phyloP scores from a whole-genome alignment of 2,797 vertebrate species.

The Melopsittacus undulatus region DNA sequence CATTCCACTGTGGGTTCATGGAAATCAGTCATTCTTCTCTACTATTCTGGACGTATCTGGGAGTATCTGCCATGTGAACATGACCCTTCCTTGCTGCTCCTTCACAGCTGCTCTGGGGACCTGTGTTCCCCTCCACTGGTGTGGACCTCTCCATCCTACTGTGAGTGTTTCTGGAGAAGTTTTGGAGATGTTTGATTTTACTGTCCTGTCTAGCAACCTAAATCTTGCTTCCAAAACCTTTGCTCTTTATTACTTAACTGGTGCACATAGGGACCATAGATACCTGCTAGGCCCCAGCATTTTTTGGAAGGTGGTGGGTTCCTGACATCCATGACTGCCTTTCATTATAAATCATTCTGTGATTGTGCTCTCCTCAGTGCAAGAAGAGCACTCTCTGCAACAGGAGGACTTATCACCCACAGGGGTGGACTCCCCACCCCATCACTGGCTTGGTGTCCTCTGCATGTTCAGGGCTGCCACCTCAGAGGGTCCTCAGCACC shows the following conservation, averaged over 20 bases:
- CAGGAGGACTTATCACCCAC: rapidly evolving
- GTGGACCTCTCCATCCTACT: background rate
- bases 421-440: rapidly evolving
- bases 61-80: background rate
- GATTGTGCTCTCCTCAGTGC: background rate
- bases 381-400: background rate
- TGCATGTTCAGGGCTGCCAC: background rate
- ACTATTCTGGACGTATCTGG: background rate
- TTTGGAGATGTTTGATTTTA: background rate
- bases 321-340: background rate
- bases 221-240: background rate
- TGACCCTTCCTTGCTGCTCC: background rate
- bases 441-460: rapidly evolving
- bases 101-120: background rate
- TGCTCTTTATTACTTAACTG: background rate
- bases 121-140: background rate
- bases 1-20: background rate
- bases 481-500: background rate
- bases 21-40: background rate
- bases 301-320: background rate
- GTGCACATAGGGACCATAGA: background rate
- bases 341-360: background rate
- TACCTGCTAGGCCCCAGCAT: rapidly evolving
- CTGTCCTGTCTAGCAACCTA: background rate
- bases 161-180: background rate